Base-by-base conservation (phyloP, 2,113 vertebrate species). In the Diglossa brunneiventris region DNA sequence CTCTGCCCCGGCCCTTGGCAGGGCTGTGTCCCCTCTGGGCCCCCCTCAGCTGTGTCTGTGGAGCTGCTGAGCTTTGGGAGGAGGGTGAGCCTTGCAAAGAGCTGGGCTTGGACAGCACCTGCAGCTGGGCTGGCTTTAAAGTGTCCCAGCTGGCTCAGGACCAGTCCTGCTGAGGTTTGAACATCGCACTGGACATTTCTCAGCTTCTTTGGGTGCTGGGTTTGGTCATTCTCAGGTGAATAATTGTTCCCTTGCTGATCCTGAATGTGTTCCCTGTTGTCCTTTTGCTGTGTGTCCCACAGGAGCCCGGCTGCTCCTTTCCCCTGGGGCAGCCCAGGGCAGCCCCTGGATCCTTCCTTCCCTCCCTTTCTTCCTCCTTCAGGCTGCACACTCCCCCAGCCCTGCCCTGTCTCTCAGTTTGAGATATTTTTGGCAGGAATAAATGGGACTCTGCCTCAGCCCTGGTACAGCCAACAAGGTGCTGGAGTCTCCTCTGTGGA, bases 341-440 rank as follows among this genome's bases (percentile, higher is more conserved):
- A 77, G 39, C 64, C 35, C 1, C 73, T 52, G 61, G n/a, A 61
- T 53, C 62, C 69, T 44, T 24, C 23, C 23, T 87, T 74, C 64
- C 75, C 28, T 90, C 26, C 47, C 44, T 63, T 79, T 19, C 49
- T 13, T 52, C 22, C 31, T 50, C 72, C 90, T 70, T 12, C 85
- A 58, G 53, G 30, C 92, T 49, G 86, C 50, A 8, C 16, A 7
- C 19, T 75, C 55, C 87, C 39, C 0, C 85, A 47, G 73, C 64
- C 50, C 23, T 14, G 7, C 68, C 69, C 82, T 0, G 10, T 94
- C 92, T 96, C 92, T 87, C 41, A 0, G 44, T 23, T 82, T 0
- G 17, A 53, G 87, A 15, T 94, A 73, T 79, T 95, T 95, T 87
- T 80, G 85, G 92, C 88, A 94, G 90, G n/a, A 83, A 91, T 69